phyloP scores from a whole-genome alignment of 2,113 vertebrate genomes.

The human (Homo sapiens) region GRCh38 chr4:61707501-61708000 shows the following conservation, averaged over 20 bases:
- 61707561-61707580: conserved; percentile 42
- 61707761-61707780: not conserved
- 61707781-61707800: not conserved
- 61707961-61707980: not conserved
- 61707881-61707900: not conserved
- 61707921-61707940: not conserved
- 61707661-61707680: not conserved
- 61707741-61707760: not conserved
- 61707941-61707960: not conserved
- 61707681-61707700: not conserved
- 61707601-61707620: not conserved
- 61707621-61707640: not conserved
- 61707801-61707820: not conserved
- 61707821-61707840: not conserved
- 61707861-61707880: not conserved
- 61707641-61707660: not conserved
- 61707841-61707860: fast-evolving
- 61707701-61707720: not conserved
- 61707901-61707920: not conserved
- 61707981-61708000: not conserved
- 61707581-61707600: not conserved
- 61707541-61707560: not conserved
- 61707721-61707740: not conserved
- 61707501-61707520: not conserved
- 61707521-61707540: not conserved